A percentile compares a stretch with the other conserved stretches of the same genome.
Evolutionary conservation across 2,113 vertebrate genomes (phyloP).

Genomic region (Bettongia penicillata): DNA sequence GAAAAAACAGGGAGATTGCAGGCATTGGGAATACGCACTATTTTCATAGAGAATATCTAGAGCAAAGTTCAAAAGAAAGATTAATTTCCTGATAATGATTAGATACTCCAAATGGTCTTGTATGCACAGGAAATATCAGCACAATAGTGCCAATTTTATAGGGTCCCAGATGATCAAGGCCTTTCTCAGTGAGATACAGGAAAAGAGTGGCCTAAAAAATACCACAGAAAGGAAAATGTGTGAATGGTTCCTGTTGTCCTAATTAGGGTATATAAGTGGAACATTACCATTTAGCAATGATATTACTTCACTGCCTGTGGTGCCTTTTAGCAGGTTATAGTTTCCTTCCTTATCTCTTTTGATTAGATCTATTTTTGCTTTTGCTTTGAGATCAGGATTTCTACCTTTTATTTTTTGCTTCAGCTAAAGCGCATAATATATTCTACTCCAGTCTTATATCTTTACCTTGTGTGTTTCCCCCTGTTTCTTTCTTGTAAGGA

Average conservation of each 20-base stretch:
- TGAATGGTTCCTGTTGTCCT: neutral
- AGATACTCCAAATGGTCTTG: neutral
- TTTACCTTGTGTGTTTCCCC: too few species aligned
- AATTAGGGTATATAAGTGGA: neutral
- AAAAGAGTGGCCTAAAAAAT: neutral
- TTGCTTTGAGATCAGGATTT: too few species aligned
- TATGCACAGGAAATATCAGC: neutral
- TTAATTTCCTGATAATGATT: neutral
- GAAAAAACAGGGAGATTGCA: neutral
- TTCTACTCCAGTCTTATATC: too few species aligned
- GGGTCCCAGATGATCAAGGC: neutral
- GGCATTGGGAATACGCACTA: neutral
- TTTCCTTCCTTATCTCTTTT: too few species aligned
- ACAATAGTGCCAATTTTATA: neutral
- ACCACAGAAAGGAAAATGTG: neutral
- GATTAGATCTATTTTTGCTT: too few species aligned
- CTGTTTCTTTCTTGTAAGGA: too few species aligned
- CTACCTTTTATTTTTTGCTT: too few species aligned
- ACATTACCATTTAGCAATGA: neutral
- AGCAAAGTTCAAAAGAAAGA: neutral
- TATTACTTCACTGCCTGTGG: too few species aligned
- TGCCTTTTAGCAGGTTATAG: too few species aligned
- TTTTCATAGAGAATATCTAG: neutral
- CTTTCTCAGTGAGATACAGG: neutral
- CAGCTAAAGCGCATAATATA: too few species aligned